Percentiles rank a stretch among this genome's conserved stretches.
These are phyloP conservation scores for Lerema accius DNA, from an alignment of 1,140 invertebrate species.

Conservation along the genomic window DNA sequence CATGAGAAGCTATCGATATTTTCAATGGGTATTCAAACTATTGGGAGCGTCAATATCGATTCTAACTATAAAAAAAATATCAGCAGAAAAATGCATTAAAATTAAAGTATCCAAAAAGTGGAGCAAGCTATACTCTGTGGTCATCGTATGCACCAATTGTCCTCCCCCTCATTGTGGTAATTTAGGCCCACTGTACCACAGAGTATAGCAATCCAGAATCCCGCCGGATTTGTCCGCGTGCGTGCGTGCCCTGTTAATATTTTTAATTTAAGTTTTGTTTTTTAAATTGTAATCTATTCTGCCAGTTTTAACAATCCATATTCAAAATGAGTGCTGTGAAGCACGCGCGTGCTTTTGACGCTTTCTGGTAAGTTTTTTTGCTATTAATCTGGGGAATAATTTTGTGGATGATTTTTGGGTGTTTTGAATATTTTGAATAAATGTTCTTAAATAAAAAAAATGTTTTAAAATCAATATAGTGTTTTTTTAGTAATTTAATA, in stretches of 20 bases:
- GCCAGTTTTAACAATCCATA: conserved; percentile 1
- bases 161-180: conserved; percentile 53
- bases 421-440: too few relatives aligned
- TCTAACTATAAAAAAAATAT: too few relatives aligned
- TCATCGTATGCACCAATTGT: conserved; percentile 67
- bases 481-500: too few relatives aligned
- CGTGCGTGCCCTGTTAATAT: conserved; percentile 38
- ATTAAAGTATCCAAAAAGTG: conserved; percentile 15
- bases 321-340: conserved; percentile 46
- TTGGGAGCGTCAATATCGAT: too few relatives aligned
- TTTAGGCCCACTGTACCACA: conserved; percentile 31
- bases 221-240: conserved; percentile 49
- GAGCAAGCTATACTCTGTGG: conserved; percentile 23
- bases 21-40: too few relatives aligned
- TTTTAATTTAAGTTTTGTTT: conserved; percentile 13
- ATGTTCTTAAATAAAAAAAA: too few relatives aligned
- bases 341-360: conserved; percentile 45
- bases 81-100: conserved; percentile 1
- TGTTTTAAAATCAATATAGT: too few relatives aligned
- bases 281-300: not conserved
- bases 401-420: too few relatives aligned
- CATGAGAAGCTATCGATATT: too few relatives aligned
- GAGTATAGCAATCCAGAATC: conserved; percentile 53
- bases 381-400: not conserved
- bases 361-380: conserved; percentile 59